These are phyloP conservation scores for Melieria picta DNA, from an alignment of 2,888 invertebrate species.

Conservation along the genomic window DNA sequence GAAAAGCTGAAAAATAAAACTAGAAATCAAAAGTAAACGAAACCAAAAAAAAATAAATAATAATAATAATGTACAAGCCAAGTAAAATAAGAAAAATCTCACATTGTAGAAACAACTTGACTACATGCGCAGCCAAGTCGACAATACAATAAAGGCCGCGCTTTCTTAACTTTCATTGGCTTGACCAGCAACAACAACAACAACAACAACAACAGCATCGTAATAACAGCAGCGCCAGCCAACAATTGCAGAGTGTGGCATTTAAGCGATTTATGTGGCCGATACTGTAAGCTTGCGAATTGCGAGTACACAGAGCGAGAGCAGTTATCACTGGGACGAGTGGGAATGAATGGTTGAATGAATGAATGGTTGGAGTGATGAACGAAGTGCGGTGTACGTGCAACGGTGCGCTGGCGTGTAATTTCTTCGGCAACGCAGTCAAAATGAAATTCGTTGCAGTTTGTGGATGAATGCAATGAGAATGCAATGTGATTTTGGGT, in stretches of 20 bases:
- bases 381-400: no score
- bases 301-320: neutral
- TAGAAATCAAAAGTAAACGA: neutral
- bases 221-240: neutral
- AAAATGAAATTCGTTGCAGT: no score
- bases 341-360: no score
- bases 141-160: neutral
- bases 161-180: conserved; percentile 32
- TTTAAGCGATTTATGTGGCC: conserved; percentile 17
- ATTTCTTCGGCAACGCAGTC: no score
- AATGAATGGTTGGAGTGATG: no score
- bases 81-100: neutral
- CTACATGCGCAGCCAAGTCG: no score
- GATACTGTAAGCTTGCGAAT: conserved; percentile 2
- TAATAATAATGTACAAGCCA: neutral
- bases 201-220: neutral
- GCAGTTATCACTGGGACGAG: no score
- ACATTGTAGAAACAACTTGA: no score
- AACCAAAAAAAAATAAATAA: neutral
- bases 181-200: conserved; percentile 13
- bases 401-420: no score
- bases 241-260: neutral
- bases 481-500: no score
- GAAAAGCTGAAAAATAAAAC: neutral
- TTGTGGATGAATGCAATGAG: no score